These are phyloP conservation scores for Ascidia mentula DNA, from an alignment of 23 tunicate species.

Conservation along the genomic window DNA sequence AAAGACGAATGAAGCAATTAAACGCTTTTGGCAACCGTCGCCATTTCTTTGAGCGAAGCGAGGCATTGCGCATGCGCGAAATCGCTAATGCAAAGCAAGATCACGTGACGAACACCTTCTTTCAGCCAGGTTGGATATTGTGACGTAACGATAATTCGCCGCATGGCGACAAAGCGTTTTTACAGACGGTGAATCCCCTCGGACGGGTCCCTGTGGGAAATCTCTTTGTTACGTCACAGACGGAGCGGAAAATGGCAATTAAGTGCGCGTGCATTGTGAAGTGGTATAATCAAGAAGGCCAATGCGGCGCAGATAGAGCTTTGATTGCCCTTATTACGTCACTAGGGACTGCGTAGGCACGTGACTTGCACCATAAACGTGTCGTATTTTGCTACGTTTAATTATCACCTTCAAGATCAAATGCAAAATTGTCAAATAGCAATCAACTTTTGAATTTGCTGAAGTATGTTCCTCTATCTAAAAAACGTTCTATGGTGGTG, in stretches of 20 bases:
- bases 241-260: slow-evolving; percentile 1
- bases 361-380: no score
- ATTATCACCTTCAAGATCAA: no score
- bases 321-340: background rate
- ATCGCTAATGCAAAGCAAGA: background rate
- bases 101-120: background rate
- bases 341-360: no score
- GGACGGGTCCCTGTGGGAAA: background rate
- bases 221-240: background rate
- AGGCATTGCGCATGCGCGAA: background rate
- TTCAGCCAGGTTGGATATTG: background rate
- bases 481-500: no score
- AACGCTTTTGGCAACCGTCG: slow-evolving; percentile 23
- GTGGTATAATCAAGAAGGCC: no score
- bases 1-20: slow-evolving; percentile 56
- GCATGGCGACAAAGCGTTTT: background rate
- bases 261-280: background rate
- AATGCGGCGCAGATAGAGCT: background rate
- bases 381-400: no score
- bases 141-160: background rate
- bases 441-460: no score
- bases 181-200: background rate
- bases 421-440: no score
- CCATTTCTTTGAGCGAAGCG: slow-evolving; percentile 30
- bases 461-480: no score